phyloP scores from a whole-genome alignment of 2,113 vertebrate genomes.

The Microtus montanus region DNA sequence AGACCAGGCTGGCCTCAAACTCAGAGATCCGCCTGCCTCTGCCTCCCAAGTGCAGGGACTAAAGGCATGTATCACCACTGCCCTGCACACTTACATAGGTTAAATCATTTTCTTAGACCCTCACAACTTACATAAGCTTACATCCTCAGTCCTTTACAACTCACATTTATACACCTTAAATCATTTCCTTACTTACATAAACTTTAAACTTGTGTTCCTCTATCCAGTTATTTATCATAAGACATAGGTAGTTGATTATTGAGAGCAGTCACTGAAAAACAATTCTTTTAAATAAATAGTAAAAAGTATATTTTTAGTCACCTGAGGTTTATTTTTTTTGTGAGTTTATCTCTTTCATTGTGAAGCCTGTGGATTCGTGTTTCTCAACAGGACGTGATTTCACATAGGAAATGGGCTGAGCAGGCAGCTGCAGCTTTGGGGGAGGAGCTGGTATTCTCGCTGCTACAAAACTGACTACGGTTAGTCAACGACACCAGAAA shows the following conservation, averaged over 20 bases:
- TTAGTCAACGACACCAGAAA: background rate
- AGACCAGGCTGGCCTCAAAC: no score
- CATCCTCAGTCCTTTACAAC: background rate
- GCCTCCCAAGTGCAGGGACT: no score
- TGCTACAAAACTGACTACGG: background rate
- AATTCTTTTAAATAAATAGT: background rate
- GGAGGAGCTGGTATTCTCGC: background rate
- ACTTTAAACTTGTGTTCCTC: background rate
- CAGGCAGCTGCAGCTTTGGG: background rate
- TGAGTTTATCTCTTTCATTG: background rate
- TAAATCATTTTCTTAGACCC: background rate
- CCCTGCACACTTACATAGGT: background rate
- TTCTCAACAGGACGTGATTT: background rate
- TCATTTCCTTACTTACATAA: background rate
- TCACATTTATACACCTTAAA: background rate
- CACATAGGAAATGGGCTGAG: background rate
- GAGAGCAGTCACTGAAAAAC: background rate
- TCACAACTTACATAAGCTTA: background rate
- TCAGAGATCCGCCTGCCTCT: no score
- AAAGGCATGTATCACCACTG: no score
- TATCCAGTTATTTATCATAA: background rate
- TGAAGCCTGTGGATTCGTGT: background rate
- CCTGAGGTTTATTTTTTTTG: background rate
- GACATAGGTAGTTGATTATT: background rate
- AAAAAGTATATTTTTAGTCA: background rate